These are phyloP conservation scores for Scaptomyza hsui DNA, from an alignment of 1,140 invertebrate genomes.

Conservation along the genomic window DNA sequence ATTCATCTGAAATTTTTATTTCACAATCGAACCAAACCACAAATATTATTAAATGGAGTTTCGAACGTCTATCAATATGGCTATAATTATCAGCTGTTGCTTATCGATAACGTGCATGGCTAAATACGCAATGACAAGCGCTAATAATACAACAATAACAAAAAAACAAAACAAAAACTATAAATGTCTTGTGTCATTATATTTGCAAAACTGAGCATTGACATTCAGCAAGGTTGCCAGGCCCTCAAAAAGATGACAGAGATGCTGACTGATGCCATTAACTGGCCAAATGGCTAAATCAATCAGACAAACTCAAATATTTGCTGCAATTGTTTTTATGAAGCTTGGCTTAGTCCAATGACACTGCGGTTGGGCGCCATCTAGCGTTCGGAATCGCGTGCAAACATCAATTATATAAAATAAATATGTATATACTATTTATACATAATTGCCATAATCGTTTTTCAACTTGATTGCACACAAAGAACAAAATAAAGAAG, in stretches of 20 bases:
- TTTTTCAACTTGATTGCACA: slow-evolving; percentile 35
- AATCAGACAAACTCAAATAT: slow-evolving; percentile 17
- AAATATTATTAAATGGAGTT: slow-evolving; percentile 3
- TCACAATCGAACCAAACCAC: background rate
- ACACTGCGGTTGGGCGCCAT: slow-evolving; percentile 13
- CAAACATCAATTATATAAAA: slow-evolving; percentile 19
- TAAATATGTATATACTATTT: slow-evolving; percentile 5
- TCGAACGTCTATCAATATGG: slow-evolving; percentile 1
- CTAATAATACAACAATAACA: background rate
- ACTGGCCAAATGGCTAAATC: slow-evolving; percentile 13
- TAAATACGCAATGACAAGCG: slow-evolving; percentile 13
- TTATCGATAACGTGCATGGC: slow-evolving; percentile 22
- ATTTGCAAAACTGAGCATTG: slow-evolving; percentile 38
- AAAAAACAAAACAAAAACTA: slow-evolving; percentile 8
- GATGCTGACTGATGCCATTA: slow-evolving; percentile 5
- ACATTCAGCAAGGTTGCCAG: slow-evolving; percentile 45
- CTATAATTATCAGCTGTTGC: background rate
- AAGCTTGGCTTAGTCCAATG: no score
- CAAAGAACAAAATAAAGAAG: no score
- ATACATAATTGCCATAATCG: slow-evolving; percentile 20
- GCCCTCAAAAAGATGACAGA: background rate
- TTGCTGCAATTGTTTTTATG: slow-evolving; percentile 12
- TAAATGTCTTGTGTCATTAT: slow-evolving; percentile 34
- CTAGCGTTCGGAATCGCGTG: slow-evolving; percentile 20
- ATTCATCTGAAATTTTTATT: no score